Conservation (phyloP, 2,888 invertebrate genomes). For the Drosophila colorata region DNA sequence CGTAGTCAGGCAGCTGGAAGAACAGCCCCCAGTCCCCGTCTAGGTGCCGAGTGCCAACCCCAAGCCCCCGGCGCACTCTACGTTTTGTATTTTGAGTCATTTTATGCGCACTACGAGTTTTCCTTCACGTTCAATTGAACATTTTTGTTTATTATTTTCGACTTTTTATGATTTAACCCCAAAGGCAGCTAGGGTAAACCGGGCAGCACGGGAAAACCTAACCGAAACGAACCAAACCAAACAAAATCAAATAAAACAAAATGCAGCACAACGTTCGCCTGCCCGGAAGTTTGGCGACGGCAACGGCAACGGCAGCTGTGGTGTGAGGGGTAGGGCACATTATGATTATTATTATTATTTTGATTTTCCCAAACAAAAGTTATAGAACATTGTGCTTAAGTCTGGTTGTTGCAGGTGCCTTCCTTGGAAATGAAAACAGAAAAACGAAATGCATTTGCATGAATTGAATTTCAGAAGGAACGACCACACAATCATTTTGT, state of each 20-base stretch:
- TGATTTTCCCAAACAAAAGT: conserved; percentile 43
- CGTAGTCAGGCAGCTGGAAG: conserved; percentile 32
- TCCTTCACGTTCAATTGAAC: conserved; percentile 81
- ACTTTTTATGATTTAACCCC: conserved; percentile 80
- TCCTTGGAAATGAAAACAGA: conserved; percentile 39
- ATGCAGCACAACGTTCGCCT: conserved; percentile 27
- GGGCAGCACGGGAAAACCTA: conserved; percentile 14
- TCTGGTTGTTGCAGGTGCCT: conserved; percentile 57
- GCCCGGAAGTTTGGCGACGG: conserved; percentile 77
- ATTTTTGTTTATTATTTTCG: conserved; percentile 79
- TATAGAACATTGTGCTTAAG: conserved; percentile 25
- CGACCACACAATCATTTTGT: conserved; percentile 30
- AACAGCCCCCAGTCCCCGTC: conserved; percentile 2
- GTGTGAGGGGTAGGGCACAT: conserved; percentile 5
- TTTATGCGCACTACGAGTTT: conserved; percentile 73
- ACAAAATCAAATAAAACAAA: conserved; percentile 12
- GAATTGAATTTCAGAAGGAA: conserved; percentile 10
- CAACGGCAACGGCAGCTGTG: conserved; percentile 7
- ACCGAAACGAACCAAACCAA: conserved; percentile 18
- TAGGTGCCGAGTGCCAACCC: conserved; percentile 9
- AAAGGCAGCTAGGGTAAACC: conserved; percentile 26
- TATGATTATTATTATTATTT: conserved; percentile 45
- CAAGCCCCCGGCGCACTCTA: not conserved
- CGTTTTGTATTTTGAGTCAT: conserved; percentile 57
- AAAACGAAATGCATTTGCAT: conserved; percentile 40